Percentiles rank a stretch among this genome's conserved stretches.
Evolutionary conservation across 2,797 vertebrate genomes (phyloP).

Genomic region (Mus caroli): DNA sequence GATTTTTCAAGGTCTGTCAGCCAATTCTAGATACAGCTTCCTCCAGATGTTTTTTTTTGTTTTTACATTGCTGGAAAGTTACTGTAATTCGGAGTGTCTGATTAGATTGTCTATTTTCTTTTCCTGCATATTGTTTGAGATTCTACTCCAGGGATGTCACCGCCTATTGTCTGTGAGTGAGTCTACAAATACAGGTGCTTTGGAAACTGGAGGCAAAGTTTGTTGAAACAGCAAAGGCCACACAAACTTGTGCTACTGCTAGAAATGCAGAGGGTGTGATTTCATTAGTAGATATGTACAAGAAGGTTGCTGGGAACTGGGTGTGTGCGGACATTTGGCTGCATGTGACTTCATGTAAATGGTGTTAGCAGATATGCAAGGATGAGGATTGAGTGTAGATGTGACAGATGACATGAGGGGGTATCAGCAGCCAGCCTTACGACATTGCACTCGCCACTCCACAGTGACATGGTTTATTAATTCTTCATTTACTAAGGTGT

Average conservation of each 20-base stretch:
- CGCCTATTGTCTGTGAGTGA: not conserved
- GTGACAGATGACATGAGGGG: not conserved
- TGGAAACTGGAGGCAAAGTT: not conserved
- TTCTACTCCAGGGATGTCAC: not conserved
- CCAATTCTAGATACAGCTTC: not conserved
- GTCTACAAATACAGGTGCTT: not conserved
- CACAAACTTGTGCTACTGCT: not conserved
- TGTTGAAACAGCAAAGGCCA: not conserved
- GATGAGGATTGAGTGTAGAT: not conserved
- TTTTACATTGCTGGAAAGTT: slow-evolving; percentile 11
- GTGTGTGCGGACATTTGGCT: not conserved
- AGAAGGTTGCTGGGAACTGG: not conserved
- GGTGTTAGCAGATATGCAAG: not conserved
- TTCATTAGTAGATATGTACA: not conserved
- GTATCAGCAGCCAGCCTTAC: not conserved
- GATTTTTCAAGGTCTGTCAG: not conserved
- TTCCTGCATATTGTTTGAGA: not conserved
- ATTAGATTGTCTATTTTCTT: not conserved
- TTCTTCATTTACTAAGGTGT: not conserved
- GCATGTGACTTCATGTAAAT: not conserved
- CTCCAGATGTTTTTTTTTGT: not conserved
- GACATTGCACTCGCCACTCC: not conserved
- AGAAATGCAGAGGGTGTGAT: not conserved
- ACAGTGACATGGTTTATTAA: not conserved
- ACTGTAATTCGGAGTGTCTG: not conserved